Base-by-base conservation (phyloP, 2,888 invertebrate species). In the Parnassius mnemosyne region DNA sequence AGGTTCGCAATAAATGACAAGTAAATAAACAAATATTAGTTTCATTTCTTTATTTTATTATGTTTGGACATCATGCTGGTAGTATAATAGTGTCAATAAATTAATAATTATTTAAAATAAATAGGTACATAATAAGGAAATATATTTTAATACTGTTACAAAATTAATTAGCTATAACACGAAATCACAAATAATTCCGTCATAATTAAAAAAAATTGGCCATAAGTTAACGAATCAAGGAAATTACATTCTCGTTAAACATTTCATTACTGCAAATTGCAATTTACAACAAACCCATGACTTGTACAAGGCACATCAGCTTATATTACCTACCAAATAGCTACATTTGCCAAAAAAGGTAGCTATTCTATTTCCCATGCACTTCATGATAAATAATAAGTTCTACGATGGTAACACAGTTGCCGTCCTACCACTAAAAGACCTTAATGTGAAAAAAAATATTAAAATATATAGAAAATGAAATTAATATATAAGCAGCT, bases 111-210 rank as follows among this genome's bases (percentile, higher is more conserved):
- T 5, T 41, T 13, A 5, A 54, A 20, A 44, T 49, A 58, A 50
- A 42, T 9, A 20, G 20, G 2, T 20, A 20, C 20, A 20, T 20
- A 52, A 50, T 49, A 41, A 59, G 44, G 9, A 11, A 41, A 47
- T 10, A 52, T 2, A 55, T 50, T 55, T 51, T 63, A 63, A 56
- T 63, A 59, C 59, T 59, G 59, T 59, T 63, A 55, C 53, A 50
- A 25, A 54, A 54, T 34, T 34, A 34, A 63, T 42, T 63, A 56
- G n/a, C 50, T 55, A 25, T 20, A 49, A 54, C 42, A 49, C 50
- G 34, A 41, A 44, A 57, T 62, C 10, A 43, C 49, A 46, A 50
- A 43, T 16, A 55, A 25, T 34, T 34, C n/a, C n/a, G 10, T 60
- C 1, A 53, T 44, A 44, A 60, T 44, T 10, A 44, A 13, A 53